Percentiles rank a stretch among this genome's conserved stretches.
Evolutionary conservation across 2,888 invertebrate species (phyloP).

Genomic region (Frankliniella intonsa): DNA sequence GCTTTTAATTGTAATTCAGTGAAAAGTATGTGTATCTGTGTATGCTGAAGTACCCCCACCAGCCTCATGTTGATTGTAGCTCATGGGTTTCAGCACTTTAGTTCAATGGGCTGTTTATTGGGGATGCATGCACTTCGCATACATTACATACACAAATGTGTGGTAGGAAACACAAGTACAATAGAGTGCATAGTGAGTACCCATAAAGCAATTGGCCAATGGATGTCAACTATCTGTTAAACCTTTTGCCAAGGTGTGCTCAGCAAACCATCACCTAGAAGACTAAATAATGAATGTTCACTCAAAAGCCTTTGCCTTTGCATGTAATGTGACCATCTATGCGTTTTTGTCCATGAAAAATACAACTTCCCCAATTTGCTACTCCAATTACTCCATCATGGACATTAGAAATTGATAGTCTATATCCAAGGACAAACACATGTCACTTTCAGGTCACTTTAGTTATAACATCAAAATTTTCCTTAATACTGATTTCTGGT

Average conservation of each 20-base stretch:
- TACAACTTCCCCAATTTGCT: not conserved
- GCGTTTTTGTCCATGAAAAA: not conserved
- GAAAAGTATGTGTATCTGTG: not conserved
- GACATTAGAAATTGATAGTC: too few relatives aligned
- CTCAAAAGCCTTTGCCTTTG: not conserved
- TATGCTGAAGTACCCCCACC: not conserved
- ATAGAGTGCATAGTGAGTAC: not conserved
- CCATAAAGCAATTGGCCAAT: not conserved
- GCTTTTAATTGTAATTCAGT: not conserved
- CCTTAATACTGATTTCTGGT: not conserved
- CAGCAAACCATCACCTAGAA: not conserved
- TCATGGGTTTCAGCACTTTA: constrained; percentile 9
- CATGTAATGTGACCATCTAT: not conserved
- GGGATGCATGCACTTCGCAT: not conserved
- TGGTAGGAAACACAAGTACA: not conserved
- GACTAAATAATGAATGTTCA: not conserved
- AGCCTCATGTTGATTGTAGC: not conserved
- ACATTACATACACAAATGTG: not conserved
- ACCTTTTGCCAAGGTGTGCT: not conserved
- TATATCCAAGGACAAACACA: not conserved
- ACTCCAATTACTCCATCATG: too few relatives aligned
- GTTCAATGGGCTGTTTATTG: not conserved
- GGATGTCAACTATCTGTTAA: not conserved
- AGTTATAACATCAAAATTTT: too few relatives aligned
- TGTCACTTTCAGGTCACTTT: not conserved